A percentile compares a stretch with the other conserved stretches of the same genome.
Evolutionary conservation across 2,888 invertebrate species (phyloP).

Genomic region (Acutogordius australiensis): DNA sequence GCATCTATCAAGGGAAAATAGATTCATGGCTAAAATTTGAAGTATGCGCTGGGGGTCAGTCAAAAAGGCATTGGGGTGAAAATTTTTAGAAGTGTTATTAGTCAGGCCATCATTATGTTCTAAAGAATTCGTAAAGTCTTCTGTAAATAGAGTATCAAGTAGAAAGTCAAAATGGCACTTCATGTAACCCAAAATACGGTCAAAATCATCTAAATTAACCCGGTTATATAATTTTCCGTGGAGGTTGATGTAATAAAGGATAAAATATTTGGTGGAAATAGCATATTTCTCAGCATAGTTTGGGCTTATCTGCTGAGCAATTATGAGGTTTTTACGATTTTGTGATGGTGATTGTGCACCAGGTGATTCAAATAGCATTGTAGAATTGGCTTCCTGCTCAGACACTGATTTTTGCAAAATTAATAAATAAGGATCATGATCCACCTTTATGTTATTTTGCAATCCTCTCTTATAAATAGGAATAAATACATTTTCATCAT

Average conservation of each 20-base stretch:
- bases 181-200: neutral
- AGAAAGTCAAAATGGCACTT: neutral
- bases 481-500: neutral
- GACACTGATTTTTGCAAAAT: neutral
- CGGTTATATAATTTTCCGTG: neutral
- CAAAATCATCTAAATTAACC: neutral
- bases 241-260: neutral
- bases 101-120: neutral
- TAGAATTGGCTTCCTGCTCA: neutral
- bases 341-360: neutral
- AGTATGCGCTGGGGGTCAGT: neutral
- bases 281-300: too few species aligned
- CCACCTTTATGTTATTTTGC: too few species aligned
- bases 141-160: neutral
- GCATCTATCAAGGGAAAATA: neutral
- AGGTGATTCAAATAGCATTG: neutral
- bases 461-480: neutral
- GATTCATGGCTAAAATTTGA: neutral
- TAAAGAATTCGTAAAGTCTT: neutral
- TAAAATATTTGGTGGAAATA: neutral
- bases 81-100: neutral
- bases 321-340: neutral
- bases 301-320: too few species aligned
- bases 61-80: too few species aligned
- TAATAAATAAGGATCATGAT: neutral